phyloP scores from a whole-genome alignment of 1,140 invertebrate species.

The Ips nitidus region DNA sequence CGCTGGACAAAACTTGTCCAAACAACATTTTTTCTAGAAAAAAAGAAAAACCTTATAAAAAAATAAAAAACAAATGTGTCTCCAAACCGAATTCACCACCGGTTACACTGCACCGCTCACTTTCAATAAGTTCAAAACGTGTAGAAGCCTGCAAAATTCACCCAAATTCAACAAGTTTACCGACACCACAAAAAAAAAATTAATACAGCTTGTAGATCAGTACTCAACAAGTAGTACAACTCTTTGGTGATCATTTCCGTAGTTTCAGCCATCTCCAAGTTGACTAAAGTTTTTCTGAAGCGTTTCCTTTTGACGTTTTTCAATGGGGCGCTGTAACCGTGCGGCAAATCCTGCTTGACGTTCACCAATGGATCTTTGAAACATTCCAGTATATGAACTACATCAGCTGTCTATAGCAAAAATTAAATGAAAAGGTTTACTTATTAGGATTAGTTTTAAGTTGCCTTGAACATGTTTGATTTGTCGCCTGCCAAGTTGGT shows the following conservation, averaged over 20 bases:
- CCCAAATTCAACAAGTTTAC: not conserved
- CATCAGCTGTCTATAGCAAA: slow-evolving; percentile 42
- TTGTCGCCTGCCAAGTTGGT: slow-evolving; percentile 41
- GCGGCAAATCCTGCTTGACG: slow-evolving; percentile 31
- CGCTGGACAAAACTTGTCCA: slow-evolving; percentile 24
- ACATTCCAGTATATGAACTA: slow-evolving; percentile 46
- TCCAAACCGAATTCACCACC: too few species aligned
- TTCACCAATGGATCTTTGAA: slow-evolving; percentile 21
- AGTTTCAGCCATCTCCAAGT: slow-evolving; percentile 43
- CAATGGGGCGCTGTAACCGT: slow-evolving; percentile 46
- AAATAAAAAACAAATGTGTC: too few species aligned
- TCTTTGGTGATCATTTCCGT: slow-evolving; percentile 45
- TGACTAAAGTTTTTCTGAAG: slow-evolving; percentile 47
- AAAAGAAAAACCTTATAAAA: not conserved
- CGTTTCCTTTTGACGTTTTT: slow-evolving; percentile 47
- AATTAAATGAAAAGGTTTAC: not conserved
- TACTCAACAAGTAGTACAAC: slow-evolving; percentile 45
- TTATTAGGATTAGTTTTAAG: not conserved
- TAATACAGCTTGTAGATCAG: slow-evolving; percentile 47
- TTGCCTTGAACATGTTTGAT: slow-evolving; percentile 41
- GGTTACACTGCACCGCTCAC: too few species aligned
- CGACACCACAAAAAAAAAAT: not conserved
- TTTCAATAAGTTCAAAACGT: slow-evolving; percentile 34
- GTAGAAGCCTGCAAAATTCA: slow-evolving; percentile 36
- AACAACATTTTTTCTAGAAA: slow-evolving; percentile 34